These are phyloP conservation scores for Synchiropus splendidus DNA, from an alignment of 2,113 vertebrate species.

Conservation along the genomic window DNA sequence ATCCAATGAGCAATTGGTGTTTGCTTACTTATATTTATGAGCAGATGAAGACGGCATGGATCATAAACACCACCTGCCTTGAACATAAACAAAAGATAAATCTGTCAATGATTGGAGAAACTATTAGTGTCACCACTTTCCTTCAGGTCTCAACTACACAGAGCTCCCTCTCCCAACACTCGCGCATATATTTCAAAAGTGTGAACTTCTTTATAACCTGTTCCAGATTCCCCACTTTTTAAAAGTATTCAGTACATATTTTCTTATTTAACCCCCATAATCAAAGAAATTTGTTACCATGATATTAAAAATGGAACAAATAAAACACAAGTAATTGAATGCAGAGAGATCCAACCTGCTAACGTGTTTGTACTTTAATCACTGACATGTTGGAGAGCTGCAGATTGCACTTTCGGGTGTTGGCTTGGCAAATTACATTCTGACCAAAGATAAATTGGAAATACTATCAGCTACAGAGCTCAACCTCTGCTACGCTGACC, in stretches of 20 bases:
- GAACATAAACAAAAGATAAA: slow-evolving; percentile 7
- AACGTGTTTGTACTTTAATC: too few species aligned
- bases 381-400: not conserved
- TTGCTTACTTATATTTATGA: slow-evolving; percentile 11
- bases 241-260: too few species aligned
- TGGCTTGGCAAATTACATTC: slow-evolving; percentile 23
- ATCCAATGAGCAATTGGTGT: slow-evolving; percentile 7
- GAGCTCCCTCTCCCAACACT: slow-evolving; percentile 10
- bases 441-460: not conserved
- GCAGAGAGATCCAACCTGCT: too few species aligned
- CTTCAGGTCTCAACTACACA: not conserved
- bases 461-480: too few species aligned
- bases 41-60: slow-evolving; percentile 1
- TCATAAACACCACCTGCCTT: slow-evolving; percentile 18
- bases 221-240: too few species aligned
- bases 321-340: too few species aligned
- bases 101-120: slow-evolving; percentile 1
- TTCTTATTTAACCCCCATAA: too few species aligned
- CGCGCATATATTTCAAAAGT: slow-evolving; percentile 16
- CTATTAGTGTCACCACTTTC: not conserved
- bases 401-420: slow-evolving; percentile 12
- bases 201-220: too few species aligned
- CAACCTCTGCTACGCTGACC: too few species aligned
- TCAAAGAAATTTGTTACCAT: too few species aligned
- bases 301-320: too few species aligned